phyloP scores from a whole-genome alignment of 2,888 invertebrate species.

The Lamellibrachia satsuma region DNA sequence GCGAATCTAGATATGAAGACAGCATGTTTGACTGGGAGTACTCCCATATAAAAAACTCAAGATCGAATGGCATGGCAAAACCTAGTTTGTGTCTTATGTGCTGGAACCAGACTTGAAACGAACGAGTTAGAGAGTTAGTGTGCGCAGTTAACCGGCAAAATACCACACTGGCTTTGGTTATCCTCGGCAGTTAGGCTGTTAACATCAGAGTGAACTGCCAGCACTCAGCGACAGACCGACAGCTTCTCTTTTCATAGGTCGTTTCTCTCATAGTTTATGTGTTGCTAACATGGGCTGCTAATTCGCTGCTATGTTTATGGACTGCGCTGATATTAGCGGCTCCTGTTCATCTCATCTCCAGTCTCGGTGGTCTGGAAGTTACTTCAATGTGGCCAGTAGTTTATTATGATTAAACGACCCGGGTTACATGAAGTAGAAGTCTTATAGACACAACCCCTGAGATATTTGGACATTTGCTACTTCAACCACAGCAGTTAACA shows the following conservation, averaged over 20 bases:
- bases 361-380: background rate
- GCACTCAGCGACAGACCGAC: background rate
- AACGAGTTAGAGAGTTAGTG: background rate
- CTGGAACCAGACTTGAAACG: background rate
- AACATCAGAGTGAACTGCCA: background rate
- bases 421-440: background rate
- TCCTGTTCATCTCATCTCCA: background rate
- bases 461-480: background rate
- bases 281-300: constrained; percentile 12
- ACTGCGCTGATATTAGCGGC: constrained; percentile 10
- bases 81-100: background rate
- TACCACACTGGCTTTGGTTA: background rate
- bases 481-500: background rate
- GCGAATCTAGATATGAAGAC: background rate
- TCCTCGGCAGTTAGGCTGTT: background rate
- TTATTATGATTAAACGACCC: background rate
- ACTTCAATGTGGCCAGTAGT: background rate
- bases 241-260: constrained; percentile 17
- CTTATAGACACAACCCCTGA: background rate
- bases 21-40: background rate
- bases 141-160: constrained; percentile 6
- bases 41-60: background rate
- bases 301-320: background rate
- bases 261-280: constrained; percentile 7
- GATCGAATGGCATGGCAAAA: background rate